phyloP scores from a whole-genome alignment of 2,113 vertebrate genomes.

The Syngnathus floridae region DNA sequence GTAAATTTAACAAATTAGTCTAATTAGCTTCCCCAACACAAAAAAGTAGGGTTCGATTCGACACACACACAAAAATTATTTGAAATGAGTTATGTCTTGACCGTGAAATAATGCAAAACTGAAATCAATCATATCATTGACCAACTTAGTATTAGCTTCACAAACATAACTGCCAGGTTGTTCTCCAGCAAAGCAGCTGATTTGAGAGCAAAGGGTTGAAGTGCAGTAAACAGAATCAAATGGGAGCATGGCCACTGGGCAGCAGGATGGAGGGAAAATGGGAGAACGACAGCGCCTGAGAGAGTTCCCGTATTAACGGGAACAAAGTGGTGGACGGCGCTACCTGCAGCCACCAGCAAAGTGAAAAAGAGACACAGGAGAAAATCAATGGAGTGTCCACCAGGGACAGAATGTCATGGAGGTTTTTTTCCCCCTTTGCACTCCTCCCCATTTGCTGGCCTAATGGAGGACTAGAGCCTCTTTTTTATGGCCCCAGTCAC shows the following conservation, averaged over 20 bases:
- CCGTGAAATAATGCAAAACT: not conserved
- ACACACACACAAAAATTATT: too few species aligned
- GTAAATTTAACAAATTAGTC: not conserved
- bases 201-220: conserved; percentile 14
- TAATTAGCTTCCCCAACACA: not conserved
- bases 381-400: conserved; percentile 67
- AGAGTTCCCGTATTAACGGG: not conserved
- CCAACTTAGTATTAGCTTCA: not conserved
- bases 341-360: conserved; percentile 15
- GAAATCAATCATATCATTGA: not conserved
- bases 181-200: conserved; percentile 2
- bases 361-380: conserved; percentile 38
- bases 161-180: conserved; percentile 25
- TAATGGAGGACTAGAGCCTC: conserved; percentile 59
- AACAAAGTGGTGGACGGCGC: not conserved
- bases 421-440: conserved; percentile 24
- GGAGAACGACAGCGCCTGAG: conserved; percentile 3
- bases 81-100: too few species aligned
- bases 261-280: not conserved
- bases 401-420: conserved; percentile 64
- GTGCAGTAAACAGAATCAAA: conserved; percentile 47
- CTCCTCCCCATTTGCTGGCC: conserved; percentile 24
- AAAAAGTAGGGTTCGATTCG: too few species aligned
- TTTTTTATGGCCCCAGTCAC: conserved; percentile 61
- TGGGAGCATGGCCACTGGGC: conserved; percentile 18